Evolutionary conservation across 2,113 vertebrate genomes (phyloP).

Genomic region (Colinus virginianus): DNA sequence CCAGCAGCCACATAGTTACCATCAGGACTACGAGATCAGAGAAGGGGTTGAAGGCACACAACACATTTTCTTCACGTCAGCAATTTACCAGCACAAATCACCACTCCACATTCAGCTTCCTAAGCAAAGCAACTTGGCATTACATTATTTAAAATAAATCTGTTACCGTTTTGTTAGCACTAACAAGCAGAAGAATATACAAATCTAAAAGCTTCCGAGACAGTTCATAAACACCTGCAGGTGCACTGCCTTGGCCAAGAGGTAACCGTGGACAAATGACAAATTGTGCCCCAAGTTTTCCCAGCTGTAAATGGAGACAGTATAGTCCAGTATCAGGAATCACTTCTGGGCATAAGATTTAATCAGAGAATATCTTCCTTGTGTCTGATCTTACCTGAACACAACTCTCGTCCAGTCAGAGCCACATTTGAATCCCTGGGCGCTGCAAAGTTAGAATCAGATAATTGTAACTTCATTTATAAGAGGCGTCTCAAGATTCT

Average conservation of each 20-base stretch:
- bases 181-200: neutral
- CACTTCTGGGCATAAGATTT: neutral
- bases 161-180: neutral
- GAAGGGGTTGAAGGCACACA: neutral
- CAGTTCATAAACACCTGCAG: neutral
- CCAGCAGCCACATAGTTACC: conserved; percentile 90
- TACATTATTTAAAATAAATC: neutral
- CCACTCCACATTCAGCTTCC: neutral
- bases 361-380: neutral
- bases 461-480: neutral
- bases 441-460: conserved; percentile 76
- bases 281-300: neutral
- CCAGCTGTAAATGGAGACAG: neutral
- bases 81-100: neutral
- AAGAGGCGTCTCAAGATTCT: neutral
- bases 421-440: conserved; percentile 96
- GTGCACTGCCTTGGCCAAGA: neutral
- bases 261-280: neutral
- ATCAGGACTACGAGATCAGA: conserved; percentile 84
- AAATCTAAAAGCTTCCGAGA: neutral
- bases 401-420: conserved; percentile 96
- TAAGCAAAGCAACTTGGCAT: neutral
- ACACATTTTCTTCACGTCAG: neutral
- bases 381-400: conserved; percentile 85
- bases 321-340: neutral